phyloP scores from a whole-genome alignment of 2,113 vertebrate genomes.

The Perca flavescens region DNA sequence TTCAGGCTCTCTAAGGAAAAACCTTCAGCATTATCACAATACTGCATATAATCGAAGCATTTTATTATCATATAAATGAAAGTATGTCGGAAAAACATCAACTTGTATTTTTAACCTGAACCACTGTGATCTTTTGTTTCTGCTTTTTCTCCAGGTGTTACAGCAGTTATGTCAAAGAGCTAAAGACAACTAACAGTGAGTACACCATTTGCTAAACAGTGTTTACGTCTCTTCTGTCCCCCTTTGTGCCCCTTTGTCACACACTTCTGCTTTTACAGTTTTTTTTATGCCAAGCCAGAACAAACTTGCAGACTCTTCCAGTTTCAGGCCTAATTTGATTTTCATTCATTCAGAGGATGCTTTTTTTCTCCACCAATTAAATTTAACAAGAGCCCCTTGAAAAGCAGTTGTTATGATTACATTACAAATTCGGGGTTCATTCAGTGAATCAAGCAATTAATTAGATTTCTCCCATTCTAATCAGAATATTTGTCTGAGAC shows the following conservation, averaged over 20 bases:
- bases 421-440: conserved; percentile 83
- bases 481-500: conserved; percentile 81
- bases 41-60: conserved; percentile 14
- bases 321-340: conserved; percentile 83
- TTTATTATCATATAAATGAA: conserved; percentile 38
- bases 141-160: conserved; percentile 85
- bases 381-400: conserved; percentile 84
- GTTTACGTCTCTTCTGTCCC: conserved; percentile 2
- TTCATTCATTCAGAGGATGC: conserved; percentile 80
- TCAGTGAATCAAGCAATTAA: conserved; percentile 84
- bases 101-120: conserved; percentile 60
- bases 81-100: conserved; percentile 26
- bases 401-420: conserved; percentile 86
- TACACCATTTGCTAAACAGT: conserved; percentile 31
- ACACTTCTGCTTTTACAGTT: conserved; percentile 60
- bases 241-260: conserved; percentile 41
- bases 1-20: conserved; percentile 28
- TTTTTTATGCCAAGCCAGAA: conserved; percentile 44
- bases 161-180: conserved; percentile 91
- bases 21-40: conserved; percentile 15
- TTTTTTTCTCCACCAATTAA: conserved; percentile 79
- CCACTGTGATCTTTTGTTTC: conserved; percentile 55
- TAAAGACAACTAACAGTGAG: conserved; percentile 91
- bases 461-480: conserved; percentile 81
- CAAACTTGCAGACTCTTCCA: conserved; percentile 73